Evolutionary conservation across 2,888 invertebrate species (phyloP).

Genomic region (Lasioglossum morio): DNA sequence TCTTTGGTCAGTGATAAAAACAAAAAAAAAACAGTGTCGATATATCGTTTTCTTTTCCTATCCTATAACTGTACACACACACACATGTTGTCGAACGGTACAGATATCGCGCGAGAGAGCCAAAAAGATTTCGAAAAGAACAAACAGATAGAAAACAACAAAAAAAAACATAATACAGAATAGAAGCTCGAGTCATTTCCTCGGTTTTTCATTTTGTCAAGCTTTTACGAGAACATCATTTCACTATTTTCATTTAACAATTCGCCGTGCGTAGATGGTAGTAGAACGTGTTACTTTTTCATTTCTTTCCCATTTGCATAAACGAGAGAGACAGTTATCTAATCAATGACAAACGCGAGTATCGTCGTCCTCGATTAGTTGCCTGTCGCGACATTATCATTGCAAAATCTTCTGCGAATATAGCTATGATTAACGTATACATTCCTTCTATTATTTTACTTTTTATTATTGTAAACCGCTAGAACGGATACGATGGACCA

Average conservation of each 20-base stretch:
- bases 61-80: background rate
- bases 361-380: conserved; percentile 3
- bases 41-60: background rate
- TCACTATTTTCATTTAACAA: background rate
- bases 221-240: background rate
- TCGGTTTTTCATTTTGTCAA: background rate
- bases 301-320: background rate
- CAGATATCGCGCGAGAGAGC: background rate
- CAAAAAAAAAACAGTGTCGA: conserved; percentile 17
- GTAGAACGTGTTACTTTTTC: background rate
- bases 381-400: conserved; percentile 14
- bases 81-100: background rate
- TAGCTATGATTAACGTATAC: conserved; percentile 42
- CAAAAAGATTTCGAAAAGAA: background rate
- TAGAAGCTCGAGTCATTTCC: background rate
- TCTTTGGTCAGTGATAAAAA: conserved; percentile 56
- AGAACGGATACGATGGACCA: conserved; percentile 63
- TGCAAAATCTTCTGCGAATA: conserved; percentile 34
- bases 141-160: background rate
- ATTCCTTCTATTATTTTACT: conserved; percentile 59
- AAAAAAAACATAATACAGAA: background rate
- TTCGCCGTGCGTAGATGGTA: background rate
- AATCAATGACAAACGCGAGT: background rate
- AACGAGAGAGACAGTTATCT: background rate
- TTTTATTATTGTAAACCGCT: conserved; percentile 63